Base-by-base conservation (phyloP, 1,140 invertebrate genomes). In the Trialeurodes vaporariorum region DNA sequence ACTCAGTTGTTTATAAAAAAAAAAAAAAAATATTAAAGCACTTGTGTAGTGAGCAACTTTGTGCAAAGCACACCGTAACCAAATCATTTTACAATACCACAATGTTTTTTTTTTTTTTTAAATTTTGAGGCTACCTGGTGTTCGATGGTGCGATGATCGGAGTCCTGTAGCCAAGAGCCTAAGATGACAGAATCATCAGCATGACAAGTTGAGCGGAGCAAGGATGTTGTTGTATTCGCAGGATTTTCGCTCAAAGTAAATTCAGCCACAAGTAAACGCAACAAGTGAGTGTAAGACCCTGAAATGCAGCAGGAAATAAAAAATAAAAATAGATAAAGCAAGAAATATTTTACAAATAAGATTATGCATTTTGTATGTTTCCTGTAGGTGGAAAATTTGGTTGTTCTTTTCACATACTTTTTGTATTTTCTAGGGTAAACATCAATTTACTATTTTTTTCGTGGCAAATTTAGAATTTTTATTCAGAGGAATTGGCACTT, bases 181-280 rank as follows among this genome's bases (percentile, higher is more conserved):
- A 94, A 79, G 69, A 97, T 86, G 22, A 96, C 89, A 0, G 89
- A 90, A 77, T 96, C 92, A 74, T 94, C 90, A 1, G 90, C 87
- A 80, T 98, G 93, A 77, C 94, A 96, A 59, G 96, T 87, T 59
- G 84, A 84, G 62, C 91, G 82, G 27, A 98, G 80, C 64, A 94
- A 83, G 0, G 92, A 95, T 25, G 94, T 97, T 0, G 95, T 95
- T 22, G 93, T 96, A 75, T 96, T 96, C 23, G 93, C 92, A 26
- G 89, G 87, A 79, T 96, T 97, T 78, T 98, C 96, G 25, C 93
- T 90, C 23, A 98, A 81, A 0, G 96, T 98, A 70, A 99, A 93
- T 80, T 99, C 97, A 1, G 95, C 93, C 1, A 98, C 95, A n/a
- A 99, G 80, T 82, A 98, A 88, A 66, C 94, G 85, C 64, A 98